Percentiles rank a stretch among this genome's conserved stretches.
phyloP scores from a whole-genome alignment of 2,888 invertebrate genomes.

The Plagodis pulveraria region DNA sequence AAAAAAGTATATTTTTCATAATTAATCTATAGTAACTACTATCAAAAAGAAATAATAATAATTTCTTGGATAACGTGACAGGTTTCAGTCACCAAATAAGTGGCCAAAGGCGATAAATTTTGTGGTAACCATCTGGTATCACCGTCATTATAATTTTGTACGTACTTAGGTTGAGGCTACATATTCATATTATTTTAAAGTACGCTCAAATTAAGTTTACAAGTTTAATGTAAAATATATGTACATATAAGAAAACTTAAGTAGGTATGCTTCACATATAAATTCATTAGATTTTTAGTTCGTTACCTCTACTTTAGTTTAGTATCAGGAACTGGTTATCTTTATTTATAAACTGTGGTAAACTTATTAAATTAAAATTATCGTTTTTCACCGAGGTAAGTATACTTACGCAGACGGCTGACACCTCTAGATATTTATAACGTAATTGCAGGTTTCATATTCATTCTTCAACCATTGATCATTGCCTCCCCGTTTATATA shows the following conservation, averaged over 20 bases:
- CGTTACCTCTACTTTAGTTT: too few relatives aligned
- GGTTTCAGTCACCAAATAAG: slow-evolving; percentile 33
- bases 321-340: neutral
- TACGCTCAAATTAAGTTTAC: too few relatives aligned
- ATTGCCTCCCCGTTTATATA: slow-evolving; percentile 10
- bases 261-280: too few relatives aligned
- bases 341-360: slow-evolving; percentile 12
- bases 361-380: slow-evolving; percentile 14
- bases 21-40: too few relatives aligned
- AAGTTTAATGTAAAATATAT: too few relatives aligned
- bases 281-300: too few relatives aligned
- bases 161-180: neutral
- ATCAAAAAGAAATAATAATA: neutral
- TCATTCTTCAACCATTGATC: slow-evolving; percentile 33
- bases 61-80: slow-evolving; percentile 5
- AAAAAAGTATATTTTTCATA: too few relatives aligned
- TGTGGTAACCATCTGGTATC: slow-evolving; percentile 43
- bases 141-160: slow-evolving; percentile 18
- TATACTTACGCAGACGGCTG: slow-evolving; percentile 37
- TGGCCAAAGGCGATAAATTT: slow-evolving; percentile 39
- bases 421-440: slow-evolving; percentile 68
- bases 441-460: slow-evolving; percentile 56
- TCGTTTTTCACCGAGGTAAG: slow-evolving; percentile 15
- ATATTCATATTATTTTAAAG: neutral
- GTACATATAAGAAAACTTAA: too few relatives aligned